Conservation (phyloP, 1,140 invertebrate genomes). For the Achroia grisella region DNA sequence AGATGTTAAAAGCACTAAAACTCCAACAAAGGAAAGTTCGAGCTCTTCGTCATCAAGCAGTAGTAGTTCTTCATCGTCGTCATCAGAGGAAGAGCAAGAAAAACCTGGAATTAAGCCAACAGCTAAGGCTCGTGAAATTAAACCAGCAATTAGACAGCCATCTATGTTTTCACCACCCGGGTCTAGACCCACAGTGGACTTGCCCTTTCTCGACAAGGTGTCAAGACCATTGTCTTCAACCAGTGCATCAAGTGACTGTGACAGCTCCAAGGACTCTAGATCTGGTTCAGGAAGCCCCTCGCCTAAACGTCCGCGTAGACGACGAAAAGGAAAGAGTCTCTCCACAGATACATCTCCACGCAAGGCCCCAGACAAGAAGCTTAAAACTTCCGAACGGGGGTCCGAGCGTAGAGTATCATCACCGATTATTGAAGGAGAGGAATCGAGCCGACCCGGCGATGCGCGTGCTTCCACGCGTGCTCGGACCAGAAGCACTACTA, state of each 20-base stretch:
- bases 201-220: slow-evolving; percentile 78
- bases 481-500: slow-evolving; percentile 78
- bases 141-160: slow-evolving; percentile 42
- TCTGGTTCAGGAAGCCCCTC: slow-evolving; percentile 53
- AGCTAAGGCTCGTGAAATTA: slow-evolving; percentile 58
- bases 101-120: slow-evolving; percentile 53
- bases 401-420: slow-evolving; percentile 83
- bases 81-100: slow-evolving; percentile 70
- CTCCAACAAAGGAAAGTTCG: slow-evolving; percentile 13
- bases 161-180: slow-evolving; percentile 65
- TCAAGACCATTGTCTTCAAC: slow-evolving; percentile 70
- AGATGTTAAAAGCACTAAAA: slow-evolving; percentile 34
- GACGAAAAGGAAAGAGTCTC: slow-evolving; percentile 50
- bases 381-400: slow-evolving; percentile 89
- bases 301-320: slow-evolving; percentile 51
- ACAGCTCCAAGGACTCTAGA: slow-evolving; percentile 59
- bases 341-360: slow-evolving; percentile 68
- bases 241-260: slow-evolving; percentile 71
- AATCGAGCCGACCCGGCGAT: slow-evolving; percentile 76
- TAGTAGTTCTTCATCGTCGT: slow-evolving; percentile 68
- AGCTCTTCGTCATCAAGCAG: slow-evolving; percentile 67
- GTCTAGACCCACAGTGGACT: slow-evolving; percentile 69
- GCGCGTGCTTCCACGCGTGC: slow-evolving; percentile 72
- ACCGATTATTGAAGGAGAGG: slow-evolving; percentile 82
- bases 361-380: slow-evolving; percentile 86